phyloP scores from a whole-genome alignment of 30 jellyfish, hydroid and myxozoan species.

The Hydractinia echinata region DNA sequence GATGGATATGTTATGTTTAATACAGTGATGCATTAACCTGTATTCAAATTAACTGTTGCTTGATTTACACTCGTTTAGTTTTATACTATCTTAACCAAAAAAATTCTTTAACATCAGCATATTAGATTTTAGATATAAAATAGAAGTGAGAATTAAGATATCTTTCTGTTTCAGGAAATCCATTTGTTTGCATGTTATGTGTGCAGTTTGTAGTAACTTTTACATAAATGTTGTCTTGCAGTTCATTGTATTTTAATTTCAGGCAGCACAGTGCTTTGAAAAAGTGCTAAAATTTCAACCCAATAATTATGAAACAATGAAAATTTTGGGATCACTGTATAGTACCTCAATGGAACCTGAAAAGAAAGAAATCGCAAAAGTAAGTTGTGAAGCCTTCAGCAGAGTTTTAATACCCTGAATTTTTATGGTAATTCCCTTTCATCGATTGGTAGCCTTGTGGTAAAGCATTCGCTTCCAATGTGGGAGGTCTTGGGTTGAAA shows the following conservation, averaged over 20 bases:
- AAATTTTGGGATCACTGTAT: slow-evolving; percentile 83
- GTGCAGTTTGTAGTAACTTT: too few relatives aligned
- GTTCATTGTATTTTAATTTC: neutral
- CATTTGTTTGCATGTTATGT: neutral
- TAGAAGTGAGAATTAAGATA: neutral
- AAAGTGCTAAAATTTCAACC: slow-evolving; percentile 85
- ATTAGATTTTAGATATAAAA: too few relatives aligned
- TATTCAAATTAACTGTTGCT: neutral
- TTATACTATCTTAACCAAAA: neutral
- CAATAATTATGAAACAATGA: slow-evolving; percentile 84
- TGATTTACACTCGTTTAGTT: neutral
- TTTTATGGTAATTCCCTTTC: too few relatives aligned
- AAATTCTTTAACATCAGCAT: neutral
- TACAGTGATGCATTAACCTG: neutral
- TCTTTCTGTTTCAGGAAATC: neutral
- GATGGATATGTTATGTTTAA: neutral
- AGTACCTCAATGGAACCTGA: slow-evolving; percentile 82
- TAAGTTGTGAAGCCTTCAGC: neutral
- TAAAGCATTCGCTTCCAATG: too few relatives aligned
- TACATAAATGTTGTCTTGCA: too few relatives aligned
- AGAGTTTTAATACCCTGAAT: too few relatives aligned
- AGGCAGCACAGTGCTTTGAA: slow-evolving; percentile 97
- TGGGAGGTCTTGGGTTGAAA: too few relatives aligned
- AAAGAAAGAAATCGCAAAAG: slow-evolving; percentile 84
- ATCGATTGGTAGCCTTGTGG: too few relatives aligned